Evolutionary conservation across 2,888 invertebrate species (phyloP).

Genomic region (Noctuana brunneofusca): DNA sequence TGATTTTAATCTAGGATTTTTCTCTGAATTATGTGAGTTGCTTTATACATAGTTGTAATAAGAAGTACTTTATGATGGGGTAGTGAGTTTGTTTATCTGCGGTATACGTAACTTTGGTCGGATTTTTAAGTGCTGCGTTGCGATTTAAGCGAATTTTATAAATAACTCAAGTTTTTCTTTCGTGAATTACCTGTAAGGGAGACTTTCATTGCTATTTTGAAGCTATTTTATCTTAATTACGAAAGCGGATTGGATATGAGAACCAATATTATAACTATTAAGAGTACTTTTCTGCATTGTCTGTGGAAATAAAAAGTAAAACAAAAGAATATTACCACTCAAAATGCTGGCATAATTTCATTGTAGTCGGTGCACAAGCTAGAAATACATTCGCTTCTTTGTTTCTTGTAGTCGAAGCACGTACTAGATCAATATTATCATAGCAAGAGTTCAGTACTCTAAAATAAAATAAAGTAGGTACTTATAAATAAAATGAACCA

Average conservation of each 20-base stretch:
- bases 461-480: not conserved
- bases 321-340: not conserved
- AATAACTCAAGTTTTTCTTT: no score
- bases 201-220: no score
- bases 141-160: no score
- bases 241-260: no score
- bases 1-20: constrained; percentile 47
- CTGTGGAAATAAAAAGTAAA: not conserved
- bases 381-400: not conserved
- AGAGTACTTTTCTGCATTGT: no score
- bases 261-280: no score
- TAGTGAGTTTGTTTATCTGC: constrained; percentile 3
- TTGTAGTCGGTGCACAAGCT: not conserved
- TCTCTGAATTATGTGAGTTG: constrained; percentile 60
- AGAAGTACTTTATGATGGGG: constrained; percentile 23
- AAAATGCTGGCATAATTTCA: not conserved
- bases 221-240: no score
- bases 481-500: not conserved
- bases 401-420: not conserved
- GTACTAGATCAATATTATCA: constrained; percentile 5
- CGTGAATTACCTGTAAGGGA: no score
- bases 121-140: no score
- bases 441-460: not conserved
- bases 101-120: not conserved
- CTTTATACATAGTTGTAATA: constrained; percentile 41